Evolutionary conservation across 2,888 invertebrate species (phyloP), one percentile per base, ranked within the genome.

Genomic region (Drosophila prolongata): DNA sequence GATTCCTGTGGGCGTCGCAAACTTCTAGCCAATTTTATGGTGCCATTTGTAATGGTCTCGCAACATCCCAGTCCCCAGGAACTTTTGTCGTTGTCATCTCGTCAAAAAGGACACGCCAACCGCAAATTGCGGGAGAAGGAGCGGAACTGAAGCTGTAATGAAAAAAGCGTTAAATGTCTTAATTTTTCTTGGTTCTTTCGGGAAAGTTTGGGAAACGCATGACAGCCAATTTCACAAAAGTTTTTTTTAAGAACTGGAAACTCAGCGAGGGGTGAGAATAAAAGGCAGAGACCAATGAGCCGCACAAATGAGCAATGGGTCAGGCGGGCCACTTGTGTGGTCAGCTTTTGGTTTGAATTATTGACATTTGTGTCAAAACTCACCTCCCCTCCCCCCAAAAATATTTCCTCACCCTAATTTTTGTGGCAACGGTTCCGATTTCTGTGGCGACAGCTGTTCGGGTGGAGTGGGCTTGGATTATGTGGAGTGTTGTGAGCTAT

Each of bases 121-220:
- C 34, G 9, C 60, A 43, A 52, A 27, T 35, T 50, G 46, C 10
- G 42, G 58, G 53, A 37, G 10, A 19, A 13, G 9, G 27, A 30
- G 19, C 11, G 30, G 16, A 64, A 37, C 34, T 40, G 34, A 4
- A 34, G 52, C 57, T 44, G 75, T 82, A 77, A 82, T 88, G 83
- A 86, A 88, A 83, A 79, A 83, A 77, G 80, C 83, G 87, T 88
- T 83, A 86, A 83, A 77, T 88, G 84, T 83, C 87, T 86, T 79
- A 83, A 88, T 88, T 86, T 82, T 86, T 74, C 77, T 52, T 62
- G 62, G 68, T 11, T 86, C 72, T 77, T 54, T 62, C 58, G 68
- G 43, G 43, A 59, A 53, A 53, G 35, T 62, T 67, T 58, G 71
- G 74, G 74, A 76, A 88, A 74, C 84, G 69, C 87, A 80, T 89